phyloP scores from a whole-genome alignment of 2,888 invertebrate genomes.

The Bombyx huttoni region DNA sequence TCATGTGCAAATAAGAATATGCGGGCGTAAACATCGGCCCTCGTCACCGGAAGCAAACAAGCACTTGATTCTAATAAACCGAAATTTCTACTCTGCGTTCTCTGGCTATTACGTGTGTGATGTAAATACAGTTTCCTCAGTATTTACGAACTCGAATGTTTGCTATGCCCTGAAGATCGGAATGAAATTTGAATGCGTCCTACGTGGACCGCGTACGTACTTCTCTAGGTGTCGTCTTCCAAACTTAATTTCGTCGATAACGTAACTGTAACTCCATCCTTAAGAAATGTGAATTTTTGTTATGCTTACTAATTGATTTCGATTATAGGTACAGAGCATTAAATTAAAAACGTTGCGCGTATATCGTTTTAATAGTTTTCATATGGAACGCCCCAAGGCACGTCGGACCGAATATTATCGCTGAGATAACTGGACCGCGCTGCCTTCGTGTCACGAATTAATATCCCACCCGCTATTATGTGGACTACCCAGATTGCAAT shows the following conservation, averaged over 20 bases:
- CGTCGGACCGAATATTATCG: slow-evolving; percentile 42
- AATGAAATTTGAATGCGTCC: slow-evolving; percentile 6
- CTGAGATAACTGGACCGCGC: slow-evolving; percentile 32
- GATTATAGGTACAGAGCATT: not conserved
- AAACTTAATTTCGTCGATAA: slow-evolving; percentile 25
- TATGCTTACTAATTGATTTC: not conserved
- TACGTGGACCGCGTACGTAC: slow-evolving; percentile 12
- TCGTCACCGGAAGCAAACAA: slow-evolving; percentile 22
- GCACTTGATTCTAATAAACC: slow-evolving; percentile 8
- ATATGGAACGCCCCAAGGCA: slow-evolving; percentile 34
- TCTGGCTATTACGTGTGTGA: not conserved
- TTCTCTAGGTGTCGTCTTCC: slow-evolving; percentile 13
- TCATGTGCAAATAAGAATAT: slow-evolving; percentile 33
- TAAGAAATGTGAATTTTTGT: not conserved
- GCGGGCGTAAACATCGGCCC: slow-evolving; percentile 26
- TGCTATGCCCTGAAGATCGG: slow-evolving; percentile 1
- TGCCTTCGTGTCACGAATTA: slow-evolving; percentile 60
- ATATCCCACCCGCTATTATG: slow-evolving; percentile 52
- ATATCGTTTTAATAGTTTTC: slow-evolving; percentile 61
- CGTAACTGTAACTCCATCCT: slow-evolving; percentile 20
- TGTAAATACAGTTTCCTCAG: not conserved
- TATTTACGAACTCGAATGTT: slow-evolving; percentile 1
- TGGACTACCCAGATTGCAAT: slow-evolving; percentile 55
- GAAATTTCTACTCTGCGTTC: not conserved
- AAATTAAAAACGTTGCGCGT: slow-evolving; percentile 11